A percentile compares a stretch with the other conserved stretches of the same genome.
These are phyloP conservation scores for Coluber constrictor DNA, from an alignment of 2,797 vertebrate genomes.

Conservation along the genomic window DNA sequence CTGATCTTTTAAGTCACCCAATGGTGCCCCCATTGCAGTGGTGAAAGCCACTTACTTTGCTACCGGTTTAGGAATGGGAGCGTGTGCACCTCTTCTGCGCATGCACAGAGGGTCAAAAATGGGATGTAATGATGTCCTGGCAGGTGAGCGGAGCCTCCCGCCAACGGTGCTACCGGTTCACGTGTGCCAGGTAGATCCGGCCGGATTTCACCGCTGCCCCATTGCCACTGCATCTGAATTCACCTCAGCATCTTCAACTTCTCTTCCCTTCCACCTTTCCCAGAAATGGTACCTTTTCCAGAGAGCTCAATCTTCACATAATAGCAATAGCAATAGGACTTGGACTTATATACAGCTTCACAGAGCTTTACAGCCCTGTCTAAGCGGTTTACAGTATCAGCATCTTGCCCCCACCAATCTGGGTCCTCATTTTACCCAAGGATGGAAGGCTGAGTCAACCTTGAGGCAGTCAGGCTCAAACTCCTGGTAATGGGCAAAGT, in stretches of 20 bases:
- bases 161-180: too few relatives aligned
- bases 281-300: not conserved
- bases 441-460: not conserved
- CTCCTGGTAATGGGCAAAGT: not conserved
- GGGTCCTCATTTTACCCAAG: not conserved
- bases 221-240: not conserved
- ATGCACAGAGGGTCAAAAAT: too few relatives aligned
- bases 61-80: too few relatives aligned
- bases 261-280: not conserved
- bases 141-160: too few relatives aligned
- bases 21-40: too few relatives aligned
- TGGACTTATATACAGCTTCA: not conserved
- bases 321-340: not conserved
- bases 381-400: not conserved
- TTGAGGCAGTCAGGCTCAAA: not conserved
- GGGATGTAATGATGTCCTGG: too few relatives aligned
- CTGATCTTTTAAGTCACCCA: not conserved
- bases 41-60: too few relatives aligned
- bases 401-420: not conserved
- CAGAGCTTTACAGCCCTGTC: not conserved
- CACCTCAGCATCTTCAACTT: not conserved
- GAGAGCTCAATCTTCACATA: not conserved
- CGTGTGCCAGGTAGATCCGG: too few relatives aligned
- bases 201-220: too few relatives aligned
- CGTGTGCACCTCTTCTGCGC: too few relatives aligned